These are phyloP conservation scores for Xenopus laevis DNA, from an alignment of 2,113 vertebrate genomes.

Conservation along the genomic window DNA sequence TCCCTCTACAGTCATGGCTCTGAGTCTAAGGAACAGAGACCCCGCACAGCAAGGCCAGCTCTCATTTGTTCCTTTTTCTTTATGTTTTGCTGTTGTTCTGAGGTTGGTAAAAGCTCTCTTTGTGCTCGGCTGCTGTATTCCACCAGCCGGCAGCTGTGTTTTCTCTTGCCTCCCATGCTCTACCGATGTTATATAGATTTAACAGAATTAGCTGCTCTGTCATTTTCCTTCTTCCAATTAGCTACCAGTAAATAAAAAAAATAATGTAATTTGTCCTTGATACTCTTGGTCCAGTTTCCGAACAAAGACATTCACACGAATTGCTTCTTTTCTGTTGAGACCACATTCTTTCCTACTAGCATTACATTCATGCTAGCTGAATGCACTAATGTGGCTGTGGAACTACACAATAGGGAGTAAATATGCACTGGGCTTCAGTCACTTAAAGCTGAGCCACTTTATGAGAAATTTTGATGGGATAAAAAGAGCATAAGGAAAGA, in stretches of 20 bases:
- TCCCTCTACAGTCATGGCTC: no score
- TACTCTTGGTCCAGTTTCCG: neutral
- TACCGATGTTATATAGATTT: neutral
- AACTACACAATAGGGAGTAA: no score
- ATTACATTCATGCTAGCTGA: no score
- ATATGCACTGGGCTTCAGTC: no score
- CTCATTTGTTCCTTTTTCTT: neutral
- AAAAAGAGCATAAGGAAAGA: no score
- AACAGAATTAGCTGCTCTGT: slow-evolving; percentile 7
- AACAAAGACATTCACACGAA: no score
- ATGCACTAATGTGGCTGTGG: no score
- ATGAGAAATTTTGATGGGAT: no score
- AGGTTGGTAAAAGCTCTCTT: neutral
- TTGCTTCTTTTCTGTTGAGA: no score
- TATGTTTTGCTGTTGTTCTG: neutral
- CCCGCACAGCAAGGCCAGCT: neutral
- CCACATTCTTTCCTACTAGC: no score
- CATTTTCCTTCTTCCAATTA: slow-evolving; percentile 15
- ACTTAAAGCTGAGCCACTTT: no score
- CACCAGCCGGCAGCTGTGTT: slow-evolving; percentile 9
- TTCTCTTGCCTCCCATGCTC: neutral
- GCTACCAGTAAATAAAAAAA: neutral
- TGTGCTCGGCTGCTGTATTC: neutral
- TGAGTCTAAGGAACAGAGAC: neutral
- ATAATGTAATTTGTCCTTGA: neutral